Evolutionary conservation across 2,113 vertebrate genomes (phyloP).

Genomic region (Haemorhous mexicanus): DNA sequence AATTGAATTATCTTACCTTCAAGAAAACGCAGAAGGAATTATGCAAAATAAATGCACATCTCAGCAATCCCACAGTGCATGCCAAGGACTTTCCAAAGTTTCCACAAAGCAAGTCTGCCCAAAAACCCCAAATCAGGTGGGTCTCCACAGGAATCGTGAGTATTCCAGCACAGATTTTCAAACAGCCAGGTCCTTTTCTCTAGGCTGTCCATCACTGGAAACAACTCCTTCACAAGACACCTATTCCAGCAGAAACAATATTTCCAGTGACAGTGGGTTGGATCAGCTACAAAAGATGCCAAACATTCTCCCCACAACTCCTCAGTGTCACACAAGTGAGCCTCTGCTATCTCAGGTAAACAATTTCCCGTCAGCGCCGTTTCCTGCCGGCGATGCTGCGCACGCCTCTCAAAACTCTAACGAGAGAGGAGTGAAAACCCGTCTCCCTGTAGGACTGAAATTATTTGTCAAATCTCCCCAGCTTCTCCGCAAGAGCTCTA

Average conservation of each 20-base stretch:
- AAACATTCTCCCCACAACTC: constrained; percentile 38
- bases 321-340: constrained; percentile 66
- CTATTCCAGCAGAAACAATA: constrained; percentile 66
- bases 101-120: constrained; percentile 71
- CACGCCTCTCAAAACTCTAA: constrained; percentile 52
- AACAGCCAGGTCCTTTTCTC: constrained; percentile 68
- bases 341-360: constrained; percentile 68
- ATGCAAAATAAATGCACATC: constrained; percentile 59
- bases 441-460: constrained; percentile 83
- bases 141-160: constrained; percentile 64
- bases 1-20: constrained; percentile 63
- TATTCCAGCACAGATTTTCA: constrained; percentile 64
- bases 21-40: constrained; percentile 67
- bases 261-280: constrained; percentile 50
- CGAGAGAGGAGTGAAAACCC: constrained; percentile 80
- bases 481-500: constrained; percentile 77
- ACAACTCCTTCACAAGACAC: constrained; percentile 60
- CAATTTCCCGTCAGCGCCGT: constrained; percentile 31
- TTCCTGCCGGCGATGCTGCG: constrained; percentile 29
- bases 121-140: constrained; percentile 74
- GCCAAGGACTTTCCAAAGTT: constrained; percentile 72
- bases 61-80: constrained; percentile 67
- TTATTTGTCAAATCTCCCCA: constrained; percentile 85
- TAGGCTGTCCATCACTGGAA: constrained; percentile 61
- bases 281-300: constrained; percentile 66